phyloP scores from a whole-genome alignment of 2,797 vertebrate species.

The Labeo calbasu region DNA sequence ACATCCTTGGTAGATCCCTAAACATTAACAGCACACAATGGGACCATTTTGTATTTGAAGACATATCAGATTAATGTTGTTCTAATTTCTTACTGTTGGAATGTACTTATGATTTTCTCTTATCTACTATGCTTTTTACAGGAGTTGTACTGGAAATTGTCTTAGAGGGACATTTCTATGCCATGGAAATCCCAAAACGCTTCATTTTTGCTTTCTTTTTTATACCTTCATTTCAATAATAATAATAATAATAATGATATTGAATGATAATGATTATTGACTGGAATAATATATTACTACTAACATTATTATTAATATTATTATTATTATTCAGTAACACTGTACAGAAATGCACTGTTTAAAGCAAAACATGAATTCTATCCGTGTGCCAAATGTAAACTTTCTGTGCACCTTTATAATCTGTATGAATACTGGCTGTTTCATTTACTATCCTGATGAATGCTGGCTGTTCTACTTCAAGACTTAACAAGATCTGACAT shows the following conservation, averaged over 20 bases:
- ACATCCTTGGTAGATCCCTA: slow-evolving; percentile 76
- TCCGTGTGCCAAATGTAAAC: slow-evolving; percentile 95
- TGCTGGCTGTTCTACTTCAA: slow-evolving; percentile 91
- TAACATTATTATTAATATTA: not conserved
- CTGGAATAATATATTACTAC: not conserved
- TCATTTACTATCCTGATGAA: slow-evolving; percentile 94
- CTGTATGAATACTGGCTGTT: slow-evolving; percentile 94
- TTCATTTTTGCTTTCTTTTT: slow-evolving; percentile 73
- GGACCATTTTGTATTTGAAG: slow-evolving; percentile 89
- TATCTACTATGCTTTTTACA: slow-evolving; percentile 83
- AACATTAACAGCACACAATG: slow-evolving; percentile 94
- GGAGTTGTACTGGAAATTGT: slow-evolving; percentile 90
- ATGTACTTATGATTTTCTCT: slow-evolving; percentile 83
- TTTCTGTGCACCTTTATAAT: slow-evolving; percentile 83
- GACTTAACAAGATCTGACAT: slow-evolving; percentile 88
- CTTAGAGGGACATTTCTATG: slow-evolving; percentile 81
- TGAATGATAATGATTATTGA: not conserved
- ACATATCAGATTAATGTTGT: slow-evolving; percentile 83
- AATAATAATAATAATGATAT: not conserved
- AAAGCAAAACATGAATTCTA: slow-evolving; percentile 79
- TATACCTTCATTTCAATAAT: slow-evolving; percentile 76
- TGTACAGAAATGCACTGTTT: slow-evolving; percentile 99
- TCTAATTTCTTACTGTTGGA: slow-evolving; percentile 83
- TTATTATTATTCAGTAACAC: slow-evolving; percentile 81
- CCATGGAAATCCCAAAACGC: slow-evolving; percentile 82